Evolutionary conservation across 2,113 vertebrate species (phyloP).

Genomic region (Lepus timidus): DNA sequence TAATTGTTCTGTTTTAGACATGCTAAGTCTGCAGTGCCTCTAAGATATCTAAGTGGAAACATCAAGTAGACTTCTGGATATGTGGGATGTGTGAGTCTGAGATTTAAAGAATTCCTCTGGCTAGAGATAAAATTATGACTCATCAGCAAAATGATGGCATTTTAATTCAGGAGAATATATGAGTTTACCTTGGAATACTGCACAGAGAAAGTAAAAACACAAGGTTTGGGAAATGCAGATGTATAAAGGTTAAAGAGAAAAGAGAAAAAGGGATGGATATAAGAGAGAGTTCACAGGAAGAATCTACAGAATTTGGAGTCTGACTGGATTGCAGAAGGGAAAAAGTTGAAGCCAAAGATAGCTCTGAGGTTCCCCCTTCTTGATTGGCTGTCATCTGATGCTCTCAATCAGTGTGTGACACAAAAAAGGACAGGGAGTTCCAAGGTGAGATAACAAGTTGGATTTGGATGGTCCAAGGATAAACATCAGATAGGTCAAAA

Average conservation of each 20-base stretch:
- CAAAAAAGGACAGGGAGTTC: neutral
- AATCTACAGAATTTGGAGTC: neutral
- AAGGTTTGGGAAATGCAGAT: neutral
- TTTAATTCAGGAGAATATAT: slow-evolving; percentile 57
- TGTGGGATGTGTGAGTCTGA: slow-evolving; percentile 39
- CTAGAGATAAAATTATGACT: slow-evolving; percentile 57
- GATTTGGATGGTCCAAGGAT: neutral
- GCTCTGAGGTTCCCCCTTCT: neutral
- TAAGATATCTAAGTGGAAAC: slow-evolving; percentile 38
- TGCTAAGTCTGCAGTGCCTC: slow-evolving; percentile 14
- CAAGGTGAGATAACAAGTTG: neutral
- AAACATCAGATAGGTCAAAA: neutral
- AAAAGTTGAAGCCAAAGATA: slow-evolving; percentile 41
- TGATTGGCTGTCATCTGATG: neutral
- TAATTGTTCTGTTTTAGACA: slow-evolving; percentile 51
- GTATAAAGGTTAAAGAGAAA: neutral
- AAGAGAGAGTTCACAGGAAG: neutral
- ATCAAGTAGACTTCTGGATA: slow-evolving; percentile 25
- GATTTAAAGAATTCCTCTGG: slow-evolving; percentile 49
- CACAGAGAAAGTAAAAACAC: neutral
- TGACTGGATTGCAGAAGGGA: neutral
- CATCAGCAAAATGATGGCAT: slow-evolving; percentile 35
- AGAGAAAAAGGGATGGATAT: neutral
- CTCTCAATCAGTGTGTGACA: neutral
- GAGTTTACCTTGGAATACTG: slow-evolving; percentile 9